These are phyloP conservation scores for Mycalesis mineus DNA, from an alignment of 2,888 invertebrate genomes.

Conservation along the genomic window DNA sequence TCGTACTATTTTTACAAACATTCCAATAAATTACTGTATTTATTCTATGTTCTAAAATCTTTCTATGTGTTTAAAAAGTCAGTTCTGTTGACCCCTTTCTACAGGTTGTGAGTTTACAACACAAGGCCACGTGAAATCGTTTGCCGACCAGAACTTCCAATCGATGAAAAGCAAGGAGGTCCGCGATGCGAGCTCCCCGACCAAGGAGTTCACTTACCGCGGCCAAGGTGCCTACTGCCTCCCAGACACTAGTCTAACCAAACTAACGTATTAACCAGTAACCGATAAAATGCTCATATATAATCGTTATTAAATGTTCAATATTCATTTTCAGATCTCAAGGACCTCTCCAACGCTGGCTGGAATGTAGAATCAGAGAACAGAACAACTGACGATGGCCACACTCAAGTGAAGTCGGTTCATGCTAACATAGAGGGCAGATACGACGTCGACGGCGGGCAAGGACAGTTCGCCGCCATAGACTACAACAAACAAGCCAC, in stretches of 20 bases:
- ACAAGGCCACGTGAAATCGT: slow-evolving; percentile 82
- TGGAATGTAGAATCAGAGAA: slow-evolving; percentile 83
- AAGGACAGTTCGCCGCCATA: slow-evolving; percentile 80
- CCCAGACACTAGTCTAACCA: slow-evolving; percentile 48
- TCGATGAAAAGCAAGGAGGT: slow-evolving; percentile 88
- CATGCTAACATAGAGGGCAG: slow-evolving; percentile 81
- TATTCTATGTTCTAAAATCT: not conserved
- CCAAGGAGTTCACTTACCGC: slow-evolving; percentile 78
- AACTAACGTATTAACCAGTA: slow-evolving; percentile 65
- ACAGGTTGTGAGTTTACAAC: slow-evolving; percentile 71
- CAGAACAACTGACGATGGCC: slow-evolving; percentile 81
- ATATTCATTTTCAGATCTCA: slow-evolving; percentile 57
- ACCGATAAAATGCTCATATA: slow-evolving; percentile 20
- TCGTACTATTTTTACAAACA: too few relatives aligned
- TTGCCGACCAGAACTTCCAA: slow-evolving; percentile 87
- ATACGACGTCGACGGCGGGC: slow-evolving; percentile 81
- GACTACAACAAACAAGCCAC: slow-evolving; percentile 79
- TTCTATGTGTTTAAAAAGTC: slow-evolving; percentile 28
- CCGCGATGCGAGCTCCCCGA: slow-evolving; percentile 86
- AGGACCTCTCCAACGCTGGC: slow-evolving; percentile 75
- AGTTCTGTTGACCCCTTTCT: slow-evolving; percentile 33
- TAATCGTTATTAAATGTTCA: slow-evolving; percentile 2
- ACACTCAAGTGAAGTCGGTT: slow-evolving; percentile 78
- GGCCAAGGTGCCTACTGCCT: slow-evolving; percentile 66
- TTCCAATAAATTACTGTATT: too few relatives aligned